These are phyloP conservation scores for Trididemnum nubilum DNA, from an alignment of 23 tunicate species.

Conservation along the genomic window DNA sequence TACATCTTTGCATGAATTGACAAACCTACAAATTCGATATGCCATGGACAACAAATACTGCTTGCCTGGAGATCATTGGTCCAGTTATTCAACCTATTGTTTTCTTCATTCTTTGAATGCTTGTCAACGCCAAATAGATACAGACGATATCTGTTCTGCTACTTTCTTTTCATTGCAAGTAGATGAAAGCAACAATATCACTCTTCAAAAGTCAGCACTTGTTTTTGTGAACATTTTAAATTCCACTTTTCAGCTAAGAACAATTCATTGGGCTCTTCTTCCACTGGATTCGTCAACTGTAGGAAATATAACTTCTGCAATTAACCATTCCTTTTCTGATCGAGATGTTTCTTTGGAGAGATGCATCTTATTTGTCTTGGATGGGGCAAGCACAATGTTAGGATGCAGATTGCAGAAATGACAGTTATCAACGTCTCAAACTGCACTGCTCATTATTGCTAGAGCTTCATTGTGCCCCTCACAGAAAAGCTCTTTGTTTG, in stretches of 20 bases:
- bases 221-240: conserved; percentile 8
- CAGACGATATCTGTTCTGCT: background rate
- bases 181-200: background rate
- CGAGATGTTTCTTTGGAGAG: conserved; percentile 3
- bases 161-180: conserved; percentile 3
- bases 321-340: conserved; percentile 6
- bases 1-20: background rate
- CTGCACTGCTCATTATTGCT: conserved; percentile 16
- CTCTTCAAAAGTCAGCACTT: conserved; percentile 8
- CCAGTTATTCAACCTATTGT: background rate
- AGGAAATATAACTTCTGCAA: background rate
- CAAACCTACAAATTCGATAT: background rate
- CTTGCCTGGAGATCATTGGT: background rate
- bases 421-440: background rate
- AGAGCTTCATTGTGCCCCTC: conserved; percentile 28
- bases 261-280: conserved; percentile 2
- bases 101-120: conserved; percentile 4
- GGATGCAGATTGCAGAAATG: conserved; percentile 28
- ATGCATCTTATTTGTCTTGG: conserved; percentile 1
- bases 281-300: conserved; percentile 3
- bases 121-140: background rate
- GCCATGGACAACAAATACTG: background rate
- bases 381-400: conserved; percentile 19
- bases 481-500: conserved; percentile 13
- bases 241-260: background rate